Conservation (phyloP, 2,797 vertebrate species). For the Australoheros facetus region DNA sequence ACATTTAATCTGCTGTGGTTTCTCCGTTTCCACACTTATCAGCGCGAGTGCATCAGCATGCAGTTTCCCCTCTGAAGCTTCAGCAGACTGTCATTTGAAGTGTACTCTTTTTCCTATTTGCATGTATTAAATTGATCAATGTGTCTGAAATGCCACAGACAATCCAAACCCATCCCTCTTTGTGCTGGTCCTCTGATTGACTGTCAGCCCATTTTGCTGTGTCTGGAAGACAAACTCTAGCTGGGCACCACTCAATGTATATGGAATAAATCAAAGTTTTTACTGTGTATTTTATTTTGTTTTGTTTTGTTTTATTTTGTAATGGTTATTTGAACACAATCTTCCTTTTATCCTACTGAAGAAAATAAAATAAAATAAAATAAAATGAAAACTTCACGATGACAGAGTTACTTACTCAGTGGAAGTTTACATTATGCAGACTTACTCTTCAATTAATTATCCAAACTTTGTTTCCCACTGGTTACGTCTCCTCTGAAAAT, state of each 20-base stretch:
- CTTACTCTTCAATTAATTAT: background rate
- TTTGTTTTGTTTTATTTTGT: constrained; percentile 36
- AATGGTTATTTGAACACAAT: constrained; percentile 34
- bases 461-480: background rate
- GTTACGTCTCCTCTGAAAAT: constrained; percentile 14
- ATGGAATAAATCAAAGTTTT: constrained; percentile 49
- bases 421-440: constrained; percentile 1
- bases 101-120: constrained; percentile 39
- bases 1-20: constrained; percentile 53
- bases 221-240: constrained; percentile 49
- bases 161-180: constrained; percentile 14
- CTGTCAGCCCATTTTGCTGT: constrained; percentile 32
- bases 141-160: constrained; percentile 50
- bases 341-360: constrained; percentile 35
- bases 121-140: constrained; percentile 58
- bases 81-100: constrained; percentile 54
- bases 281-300: constrained; percentile 25
- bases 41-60: constrained; percentile 40
- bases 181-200: constrained; percentile 22
- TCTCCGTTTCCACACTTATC: constrained; percentile 48
- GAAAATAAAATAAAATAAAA: constrained; percentile 8
- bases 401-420: background rate
- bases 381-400: constrained; percentile 23
- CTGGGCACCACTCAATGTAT: constrained; percentile 39
- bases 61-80: constrained; percentile 24